A percentile compares a stretch with the other conserved stretches of the same genome.
Conservation (phyloP, 2,888 invertebrate genomes). For the Microctonus aethiopoides region DNA sequence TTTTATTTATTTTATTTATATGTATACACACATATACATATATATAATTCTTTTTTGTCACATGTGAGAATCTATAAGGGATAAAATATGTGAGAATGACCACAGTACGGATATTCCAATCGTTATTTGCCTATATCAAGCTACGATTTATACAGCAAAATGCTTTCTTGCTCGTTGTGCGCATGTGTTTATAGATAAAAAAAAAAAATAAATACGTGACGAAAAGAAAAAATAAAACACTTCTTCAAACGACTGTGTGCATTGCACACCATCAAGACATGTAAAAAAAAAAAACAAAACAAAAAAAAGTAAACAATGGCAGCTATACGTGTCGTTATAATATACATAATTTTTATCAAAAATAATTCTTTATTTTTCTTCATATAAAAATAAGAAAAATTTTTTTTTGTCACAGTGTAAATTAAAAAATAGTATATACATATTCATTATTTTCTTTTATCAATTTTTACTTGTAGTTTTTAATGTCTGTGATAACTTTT, state of each 20-base stretch:
- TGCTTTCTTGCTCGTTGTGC: background rate
- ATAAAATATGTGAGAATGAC: constrained; percentile 27
- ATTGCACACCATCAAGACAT: no score
- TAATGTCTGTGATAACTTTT: background rate
- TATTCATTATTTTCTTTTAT: background rate
- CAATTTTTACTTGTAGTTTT: background rate
- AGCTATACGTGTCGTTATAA: no score
- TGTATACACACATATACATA: no score
- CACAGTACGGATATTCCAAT: constrained; percentile 6
- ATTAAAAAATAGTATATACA: no score
- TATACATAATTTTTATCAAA: no score
- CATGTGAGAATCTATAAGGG: constrained; percentile 5
- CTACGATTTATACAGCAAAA: constrained; percentile 6
- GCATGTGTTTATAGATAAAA: constrained; percentile 5
- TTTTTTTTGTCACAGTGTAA: no score
- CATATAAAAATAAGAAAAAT: no score
- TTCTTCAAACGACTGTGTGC: no score
- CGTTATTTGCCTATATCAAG: constrained; percentile 1
- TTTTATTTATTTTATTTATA: no score
- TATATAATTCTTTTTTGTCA: constrained; percentile 23
- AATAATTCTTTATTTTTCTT: no score
- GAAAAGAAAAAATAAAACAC: no score
- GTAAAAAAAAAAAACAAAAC: background rate
- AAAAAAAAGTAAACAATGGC: background rate
- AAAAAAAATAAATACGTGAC: background rate